Percentiles rank a stretch among this genome's conserved stretches.
phyloP scores from a whole-genome alignment of 2,797 vertebrate genomes.

The Dryobates pubescens region DNA sequence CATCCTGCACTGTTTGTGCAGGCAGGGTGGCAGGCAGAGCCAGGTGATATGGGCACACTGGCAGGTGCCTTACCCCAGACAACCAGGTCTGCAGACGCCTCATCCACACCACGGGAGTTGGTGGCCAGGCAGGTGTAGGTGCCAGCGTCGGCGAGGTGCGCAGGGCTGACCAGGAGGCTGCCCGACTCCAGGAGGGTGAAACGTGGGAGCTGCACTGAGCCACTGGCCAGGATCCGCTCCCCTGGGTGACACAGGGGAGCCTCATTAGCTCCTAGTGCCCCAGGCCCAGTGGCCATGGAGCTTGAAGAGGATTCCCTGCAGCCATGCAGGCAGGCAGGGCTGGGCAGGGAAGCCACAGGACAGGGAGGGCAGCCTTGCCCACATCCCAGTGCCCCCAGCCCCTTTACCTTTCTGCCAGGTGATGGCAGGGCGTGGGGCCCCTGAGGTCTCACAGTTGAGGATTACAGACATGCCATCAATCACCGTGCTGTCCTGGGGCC shows the following conservation, averaged over 20 bases:
- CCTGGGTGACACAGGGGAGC: constrained; percentile 67
- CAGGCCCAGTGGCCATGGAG: fast-evolving
- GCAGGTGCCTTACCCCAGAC: constrained; percentile 88
- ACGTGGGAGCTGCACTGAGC: constrained; percentile 93
- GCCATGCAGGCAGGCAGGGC: not conserved
- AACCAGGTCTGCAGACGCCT: constrained; percentile 90
- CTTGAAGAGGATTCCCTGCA: not conserved
- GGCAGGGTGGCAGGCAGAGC: not conserved
- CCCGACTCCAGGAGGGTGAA: constrained; percentile 96
- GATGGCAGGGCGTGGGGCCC: constrained; percentile 93
- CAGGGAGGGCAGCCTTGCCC: not conserved
- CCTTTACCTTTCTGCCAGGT: constrained; percentile 95
- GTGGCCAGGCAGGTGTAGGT: constrained; percentile 95
- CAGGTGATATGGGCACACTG: fast-evolving
- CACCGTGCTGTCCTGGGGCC: constrained; percentile 94
- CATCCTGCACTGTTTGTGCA: not conserved
- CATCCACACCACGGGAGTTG: constrained; percentile 94
- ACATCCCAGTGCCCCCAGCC: not conserved
- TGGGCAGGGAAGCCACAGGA: not conserved
- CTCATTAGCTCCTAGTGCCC: not conserved
- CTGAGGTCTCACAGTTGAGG: constrained; percentile 93
- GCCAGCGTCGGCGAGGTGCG: constrained; percentile 89
- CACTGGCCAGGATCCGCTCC: constrained; percentile 92
- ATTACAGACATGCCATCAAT: constrained; percentile 95
- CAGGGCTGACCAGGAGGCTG: constrained; percentile 92